Percentiles rank a stretch among this genome's conserved stretches.
phyloP scores from a whole-genome alignment of 2,888 invertebrate species.

The Dicycla oo region DNA sequence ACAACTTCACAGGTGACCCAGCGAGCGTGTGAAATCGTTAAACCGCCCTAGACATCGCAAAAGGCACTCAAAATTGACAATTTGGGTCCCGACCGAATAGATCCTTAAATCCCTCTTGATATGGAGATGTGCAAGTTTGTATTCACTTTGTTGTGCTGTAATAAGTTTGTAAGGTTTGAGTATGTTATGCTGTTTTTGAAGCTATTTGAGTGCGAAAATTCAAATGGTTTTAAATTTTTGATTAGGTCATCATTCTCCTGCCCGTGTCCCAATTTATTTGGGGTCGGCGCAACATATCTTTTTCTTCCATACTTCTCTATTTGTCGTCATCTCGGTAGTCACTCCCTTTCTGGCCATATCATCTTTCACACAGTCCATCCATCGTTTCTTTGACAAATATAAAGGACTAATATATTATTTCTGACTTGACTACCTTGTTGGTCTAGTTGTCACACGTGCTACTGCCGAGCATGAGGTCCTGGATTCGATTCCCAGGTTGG shows the following conservation, averaged over 20 bases:
- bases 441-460: neutral
- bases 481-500: neutral
- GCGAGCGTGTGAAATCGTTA: conserved; percentile 53
- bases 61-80: conserved; percentile 53
- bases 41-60: conserved; percentile 44
- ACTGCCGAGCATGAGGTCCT: neutral
- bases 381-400: neutral
- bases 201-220: neutral
- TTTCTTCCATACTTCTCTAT: no score
- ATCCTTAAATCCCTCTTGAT: conserved; percentile 38
- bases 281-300: no score
- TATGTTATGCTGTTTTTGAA: neutral
- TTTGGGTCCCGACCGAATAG: conserved; percentile 20
- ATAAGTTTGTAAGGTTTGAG: conserved; percentile 9
- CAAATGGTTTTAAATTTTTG: neutral
- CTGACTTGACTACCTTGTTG: no score
- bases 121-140: conserved; percentile 38
- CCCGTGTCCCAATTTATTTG: no score
- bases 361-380: no score
- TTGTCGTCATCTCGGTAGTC: no score
- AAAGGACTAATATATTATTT: neutral
- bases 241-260: no score
- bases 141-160: conserved; percentile 42
- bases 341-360: no score
- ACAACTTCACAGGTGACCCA: conserved; percentile 43